Base-by-base conservation (phyloP, 1,140 invertebrate genomes). In the Trinorchestia longiramus region DNA sequence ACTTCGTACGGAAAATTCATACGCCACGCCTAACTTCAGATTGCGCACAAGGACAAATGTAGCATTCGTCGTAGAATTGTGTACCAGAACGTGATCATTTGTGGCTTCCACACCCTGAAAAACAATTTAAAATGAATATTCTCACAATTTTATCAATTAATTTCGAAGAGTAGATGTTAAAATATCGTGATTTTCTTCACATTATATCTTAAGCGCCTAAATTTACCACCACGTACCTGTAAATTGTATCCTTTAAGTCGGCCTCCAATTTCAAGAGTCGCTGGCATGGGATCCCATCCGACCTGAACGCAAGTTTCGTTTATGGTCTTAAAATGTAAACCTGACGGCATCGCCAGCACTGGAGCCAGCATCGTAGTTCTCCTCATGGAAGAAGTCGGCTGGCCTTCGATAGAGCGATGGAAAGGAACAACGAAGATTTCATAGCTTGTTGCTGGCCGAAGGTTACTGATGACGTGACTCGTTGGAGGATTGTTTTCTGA, bases 341-440 rank as follows among this genome's bases (percentile, higher is more conserved):
- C 96, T 3, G 94, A 90, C 15, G 96, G 96, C 1, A 96, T 95
- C 42, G 96, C 96, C 17, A 96, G 95, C 0, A 96, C 95, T 43
- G 96, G 95, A n/a, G 96, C 95, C 57, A 96, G 96, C 43, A 97
- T 53, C 41, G 96, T 97, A 57, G 96, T 96, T 95, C 95, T 96
- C 42, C 96, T 62, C 47, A 97, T 96, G 44, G 96, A 96, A 19
- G 96, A 95, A 43, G 96, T 96, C 19, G 99, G 99, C 96, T 98
- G 98, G 0, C 99, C 99, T 97, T 99, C 98, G 40, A 99, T 98
- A 6, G 98, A 98, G 96, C 98, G 98, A 97, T 98, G 99, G 97
- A 98, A 99, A 90, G 99, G 98, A n/a, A 98, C 98, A 42, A 99
- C 97, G 97, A 99, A 99, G 97, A 99, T 98, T 97, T 99, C 98